Percentiles rank a stretch among this genome's conserved stretches.
These are phyloP conservation scores for Arvicanthis niloticus DNA, from an alignment of 2,113 vertebrate genomes.

Conservation along the genomic window DNA sequence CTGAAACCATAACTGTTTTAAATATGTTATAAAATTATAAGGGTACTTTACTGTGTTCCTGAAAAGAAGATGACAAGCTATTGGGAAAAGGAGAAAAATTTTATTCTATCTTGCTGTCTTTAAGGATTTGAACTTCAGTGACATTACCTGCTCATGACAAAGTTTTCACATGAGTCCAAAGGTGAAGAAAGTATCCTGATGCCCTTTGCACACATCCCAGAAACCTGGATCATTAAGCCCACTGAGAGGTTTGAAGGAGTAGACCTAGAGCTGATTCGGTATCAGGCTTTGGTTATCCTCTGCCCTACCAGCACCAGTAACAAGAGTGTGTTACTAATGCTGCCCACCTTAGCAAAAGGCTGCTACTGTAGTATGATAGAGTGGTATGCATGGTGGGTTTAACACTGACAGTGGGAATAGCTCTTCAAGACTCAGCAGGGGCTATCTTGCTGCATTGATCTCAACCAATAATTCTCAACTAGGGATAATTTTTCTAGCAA, in stretches of 20 bases:
- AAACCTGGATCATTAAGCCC: background rate
- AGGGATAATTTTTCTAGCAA: background rate
- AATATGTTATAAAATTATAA: background rate
- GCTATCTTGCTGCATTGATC: background rate
- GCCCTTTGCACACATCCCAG: background rate
- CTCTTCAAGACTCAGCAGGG: background rate
- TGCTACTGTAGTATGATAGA: background rate
- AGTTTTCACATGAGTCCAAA: background rate
- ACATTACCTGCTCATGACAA: background rate
- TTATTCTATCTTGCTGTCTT: background rate
- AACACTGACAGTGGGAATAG: background rate
- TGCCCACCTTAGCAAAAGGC: background rate
- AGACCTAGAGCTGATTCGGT: background rate
- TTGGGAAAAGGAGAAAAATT: conserved; percentile 25
- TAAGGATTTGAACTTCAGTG: background rate
- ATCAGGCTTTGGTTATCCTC: background rate
- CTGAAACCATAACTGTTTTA: conserved; percentile 6
- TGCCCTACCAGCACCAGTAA: background rate
- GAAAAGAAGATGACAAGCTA: background rate
- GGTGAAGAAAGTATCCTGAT: background rate
- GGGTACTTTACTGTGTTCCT: conserved; percentile 4
- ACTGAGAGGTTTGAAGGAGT: background rate
- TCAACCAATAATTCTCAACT: conserved; percentile 19
- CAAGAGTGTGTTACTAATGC: background rate
- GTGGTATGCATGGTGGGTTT: background rate